A percentile compares a stretch with the other conserved stretches of the same genome.
Conservation (phyloP, 2,113 vertebrate species). For the Megaceryle torquata region DNA sequence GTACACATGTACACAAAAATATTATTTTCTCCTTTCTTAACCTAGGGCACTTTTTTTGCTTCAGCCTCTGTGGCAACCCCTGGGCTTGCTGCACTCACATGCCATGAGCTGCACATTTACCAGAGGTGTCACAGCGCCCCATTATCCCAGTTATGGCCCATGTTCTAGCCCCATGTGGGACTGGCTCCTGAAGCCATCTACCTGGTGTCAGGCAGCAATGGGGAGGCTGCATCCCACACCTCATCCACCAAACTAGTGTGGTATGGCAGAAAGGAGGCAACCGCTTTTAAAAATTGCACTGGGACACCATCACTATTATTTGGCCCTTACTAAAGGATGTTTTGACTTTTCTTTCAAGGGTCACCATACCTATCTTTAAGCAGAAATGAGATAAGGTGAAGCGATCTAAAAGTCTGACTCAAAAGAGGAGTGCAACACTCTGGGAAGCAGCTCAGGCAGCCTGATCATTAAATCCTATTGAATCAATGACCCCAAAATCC, state of each 20-base stretch:
- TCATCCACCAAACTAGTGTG: accelerated
- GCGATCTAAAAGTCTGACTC: neutral
- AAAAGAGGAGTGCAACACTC: neutral
- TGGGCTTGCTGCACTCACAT: neutral
- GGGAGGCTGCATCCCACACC: neutral
- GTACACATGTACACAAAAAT: neutral
- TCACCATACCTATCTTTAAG: neutral
- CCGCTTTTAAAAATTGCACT: accelerated
- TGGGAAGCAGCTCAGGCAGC: neutral
- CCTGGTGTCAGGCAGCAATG: neutral
- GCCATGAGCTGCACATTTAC: neutral
- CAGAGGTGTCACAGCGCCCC: accelerated
- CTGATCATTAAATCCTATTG: neutral
- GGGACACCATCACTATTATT: neutral
- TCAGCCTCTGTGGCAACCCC: neutral
- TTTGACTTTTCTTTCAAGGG: neutral
- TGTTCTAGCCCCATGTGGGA: accelerated
- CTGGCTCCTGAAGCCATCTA: neutral
- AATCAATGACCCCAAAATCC: neutral
- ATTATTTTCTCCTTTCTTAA: neutral
- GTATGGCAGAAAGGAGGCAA: neutral
- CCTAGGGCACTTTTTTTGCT: neutral
- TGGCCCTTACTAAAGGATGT: neutral
- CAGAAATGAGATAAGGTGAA: neutral
- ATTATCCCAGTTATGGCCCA: neutral